Conservation (phyloP, 2,888 invertebrate species). For the Yponomeuta plumbellus region DNA sequence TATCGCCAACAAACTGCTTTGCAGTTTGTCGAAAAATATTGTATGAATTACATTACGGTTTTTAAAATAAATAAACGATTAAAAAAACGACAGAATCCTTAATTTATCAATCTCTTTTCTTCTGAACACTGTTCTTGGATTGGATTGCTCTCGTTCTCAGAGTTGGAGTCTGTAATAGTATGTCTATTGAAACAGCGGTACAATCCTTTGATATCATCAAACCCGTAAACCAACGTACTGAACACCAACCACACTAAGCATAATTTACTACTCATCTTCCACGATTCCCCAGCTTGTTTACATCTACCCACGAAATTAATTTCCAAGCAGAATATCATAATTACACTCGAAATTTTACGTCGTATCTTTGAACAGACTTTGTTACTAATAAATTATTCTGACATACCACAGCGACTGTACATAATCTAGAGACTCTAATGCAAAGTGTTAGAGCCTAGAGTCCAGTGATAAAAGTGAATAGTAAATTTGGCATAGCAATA, state of each 20-base stretch:
- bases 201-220: neutral
- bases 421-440: neutral
- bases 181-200: no score
- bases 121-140: no score
- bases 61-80: no score
- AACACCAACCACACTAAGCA: neutral
- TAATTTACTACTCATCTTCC: neutral
- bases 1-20: no score
- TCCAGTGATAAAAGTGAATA: neutral
- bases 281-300: neutral
- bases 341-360: constrained; percentile 23
- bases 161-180: no score
- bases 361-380: constrained; percentile 31
- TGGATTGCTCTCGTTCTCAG: no score
- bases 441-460: neutral
- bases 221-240: neutral
- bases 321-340: constrained; percentile 39
- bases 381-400: constrained; percentile 16
- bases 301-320: constrained; percentile 24
- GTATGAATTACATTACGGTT: no score
- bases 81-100: no score
- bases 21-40: no score
- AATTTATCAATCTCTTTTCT: no score
- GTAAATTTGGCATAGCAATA: neutral
- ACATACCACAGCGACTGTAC: neutral